Base-by-base conservation (phyloP, 2,797 vertebrate genomes). In the Morelia viridis region DNA sequence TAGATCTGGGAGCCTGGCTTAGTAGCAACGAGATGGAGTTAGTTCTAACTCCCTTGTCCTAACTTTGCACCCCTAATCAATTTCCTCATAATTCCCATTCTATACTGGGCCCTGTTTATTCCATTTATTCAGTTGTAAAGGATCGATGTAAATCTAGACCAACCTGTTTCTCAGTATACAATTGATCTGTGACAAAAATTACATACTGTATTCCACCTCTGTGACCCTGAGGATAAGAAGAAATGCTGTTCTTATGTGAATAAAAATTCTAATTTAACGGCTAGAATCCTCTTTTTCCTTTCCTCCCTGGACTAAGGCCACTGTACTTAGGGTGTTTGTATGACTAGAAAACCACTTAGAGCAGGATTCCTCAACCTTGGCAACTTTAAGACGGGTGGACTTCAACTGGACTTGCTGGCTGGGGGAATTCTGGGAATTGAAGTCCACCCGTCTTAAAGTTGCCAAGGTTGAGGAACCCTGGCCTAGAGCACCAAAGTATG, bases 401-500 rank as follows among this genome's bases (percentile, higher is more conserved):
- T 35, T 35, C 1, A 35, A 35, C 35, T 35, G n/a, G n/a, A n/a
- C n/a, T n/a, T n/a, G n/a, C 35, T 35, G 35, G 35, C 35, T 35
- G 35, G 35, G 35, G 35, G 41, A 41, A 41, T 41, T 41, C 41
- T 41, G 41, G 41, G 41, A 41, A 41, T 41, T 41, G 41, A 41
- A 41, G 41, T 41, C 41, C 41, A 41, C 41, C 41, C 41, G 3
- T 41, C 41, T 41, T 41, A 41, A 41, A 41, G 41, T 41, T 41
- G 41, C 41, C 41, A 41, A 41, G 41, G 41, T 41, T 41, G 41
- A 41, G 41, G 41, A 41, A 41, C 41, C 41, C 41, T 41, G 41
- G 3, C 89, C 22, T 4, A 0, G 0, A 2, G 28, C 2, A 1
- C 57, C 15, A 46, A 3, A n/a, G 56, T 85, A 87, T 61, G 85